Conservation (phyloP, 2,113 vertebrate genomes). For the Periophthalmus modestus region DNA sequence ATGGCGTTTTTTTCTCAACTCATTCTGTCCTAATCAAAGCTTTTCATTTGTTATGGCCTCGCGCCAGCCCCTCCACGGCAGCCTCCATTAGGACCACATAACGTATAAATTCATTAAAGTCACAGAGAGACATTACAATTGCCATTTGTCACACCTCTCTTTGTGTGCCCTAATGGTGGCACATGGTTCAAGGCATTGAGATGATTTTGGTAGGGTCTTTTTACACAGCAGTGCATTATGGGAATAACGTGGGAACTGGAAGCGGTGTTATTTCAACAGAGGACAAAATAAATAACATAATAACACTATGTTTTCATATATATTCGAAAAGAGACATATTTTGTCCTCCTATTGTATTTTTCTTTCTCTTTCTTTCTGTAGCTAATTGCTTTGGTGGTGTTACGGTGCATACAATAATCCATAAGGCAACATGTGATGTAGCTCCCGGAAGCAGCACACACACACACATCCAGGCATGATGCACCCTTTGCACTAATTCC, state of each 20-base stretch:
- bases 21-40: constrained; percentile 81
- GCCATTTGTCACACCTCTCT: constrained; percentile 77
- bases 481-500: constrained; percentile 74
- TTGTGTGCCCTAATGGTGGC: constrained; percentile 80
- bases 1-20: constrained; percentile 76
- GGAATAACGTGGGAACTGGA: constrained; percentile 58
- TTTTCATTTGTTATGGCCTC: constrained; percentile 77
- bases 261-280: constrained; percentile 10
- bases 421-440: constrained; percentile 66
- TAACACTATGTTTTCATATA: neutral
- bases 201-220: constrained; percentile 53
- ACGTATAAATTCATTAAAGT: constrained; percentile 85
- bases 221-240: constrained; percentile 23
- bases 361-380: neutral
- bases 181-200: constrained; percentile 78
- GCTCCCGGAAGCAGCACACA: constrained; percentile 37
- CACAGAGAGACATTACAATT: constrained; percentile 78
- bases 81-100: constrained; percentile 75
- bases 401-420: constrained; percentile 44
- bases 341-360: neutral
- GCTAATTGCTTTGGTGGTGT: constrained; percentile 12
- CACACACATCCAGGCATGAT: constrained; percentile 64
- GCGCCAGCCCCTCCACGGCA: constrained; percentile 65
- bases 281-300: neutral
- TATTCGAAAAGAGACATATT: neutral